These are phyloP conservation scores for Antheraea assamensis DNA, from an alignment of 2,888 invertebrate species.

Conservation along the genomic window DNA sequence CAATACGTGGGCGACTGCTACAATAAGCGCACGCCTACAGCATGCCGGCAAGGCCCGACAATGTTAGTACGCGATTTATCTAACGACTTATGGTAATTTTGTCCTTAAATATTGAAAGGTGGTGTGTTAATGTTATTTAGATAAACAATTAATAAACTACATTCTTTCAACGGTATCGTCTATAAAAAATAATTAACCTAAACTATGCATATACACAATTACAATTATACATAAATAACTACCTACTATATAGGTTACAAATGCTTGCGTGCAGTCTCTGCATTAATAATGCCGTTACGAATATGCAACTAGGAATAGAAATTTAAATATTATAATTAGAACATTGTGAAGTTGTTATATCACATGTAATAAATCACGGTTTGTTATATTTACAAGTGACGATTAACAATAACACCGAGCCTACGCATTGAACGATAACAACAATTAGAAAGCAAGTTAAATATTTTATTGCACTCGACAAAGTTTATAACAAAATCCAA, in stretches of 20 bases:
- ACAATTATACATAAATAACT: too few species aligned
- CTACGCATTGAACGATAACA: not conserved
- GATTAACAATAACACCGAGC: not conserved
- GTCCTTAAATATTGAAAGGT: constrained; percentile 19
- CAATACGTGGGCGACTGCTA: constrained; percentile 37
- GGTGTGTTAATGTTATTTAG: not conserved
- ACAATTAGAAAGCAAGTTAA: too few species aligned
- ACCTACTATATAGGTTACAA: too few species aligned
- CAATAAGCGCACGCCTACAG: constrained; percentile 22
- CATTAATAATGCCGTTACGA: not conserved
- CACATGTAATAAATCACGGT: not conserved
- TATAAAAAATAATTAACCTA: too few species aligned
- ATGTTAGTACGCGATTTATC: constrained; percentile 14
- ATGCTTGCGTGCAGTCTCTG: too few species aligned
- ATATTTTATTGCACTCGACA: too few species aligned
- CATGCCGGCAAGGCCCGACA: constrained; percentile 15
- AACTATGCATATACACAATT: too few species aligned
- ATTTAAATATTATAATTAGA: not conserved
- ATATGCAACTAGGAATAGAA: not conserved
- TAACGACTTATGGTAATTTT: constrained; percentile 20
- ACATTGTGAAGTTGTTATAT: not conserved
- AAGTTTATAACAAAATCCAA: too few species aligned
- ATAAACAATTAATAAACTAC: not conserved
- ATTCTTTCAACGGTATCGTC: not conserved
- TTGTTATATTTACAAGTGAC: not conserved